Evolutionary conservation across 2,113 vertebrate species (phyloP).

Genomic region (Polypterus bichir): DNA sequence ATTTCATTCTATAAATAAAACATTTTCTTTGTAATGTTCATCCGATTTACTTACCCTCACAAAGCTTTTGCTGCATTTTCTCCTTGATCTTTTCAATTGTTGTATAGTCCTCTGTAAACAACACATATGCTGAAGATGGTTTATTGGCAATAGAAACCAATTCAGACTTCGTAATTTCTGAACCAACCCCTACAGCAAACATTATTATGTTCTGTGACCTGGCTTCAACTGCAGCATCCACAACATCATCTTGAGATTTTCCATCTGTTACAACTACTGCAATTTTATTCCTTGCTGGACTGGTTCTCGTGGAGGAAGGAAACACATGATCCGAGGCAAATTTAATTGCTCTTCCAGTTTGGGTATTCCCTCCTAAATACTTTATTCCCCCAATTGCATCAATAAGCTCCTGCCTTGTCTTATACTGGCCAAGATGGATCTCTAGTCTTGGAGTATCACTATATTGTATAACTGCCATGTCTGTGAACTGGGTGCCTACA

Average conservation of each 20-base stretch:
- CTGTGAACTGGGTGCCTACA: conserved; percentile 47
- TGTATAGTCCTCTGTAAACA: conserved; percentile 56
- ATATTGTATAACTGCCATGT: conserved; percentile 60
- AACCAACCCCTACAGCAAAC: conserved; percentile 59
- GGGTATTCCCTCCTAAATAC: conserved; percentile 64
- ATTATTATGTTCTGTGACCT: conserved; percentile 42
- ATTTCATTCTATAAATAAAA: no score
- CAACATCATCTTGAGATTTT: conserved; percentile 62
- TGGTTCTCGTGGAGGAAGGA: conserved; percentile 34
- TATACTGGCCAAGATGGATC: conserved; percentile 48
- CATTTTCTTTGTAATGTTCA: not conserved
- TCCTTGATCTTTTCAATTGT: conserved; percentile 52
- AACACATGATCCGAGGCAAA: conserved; percentile 59
- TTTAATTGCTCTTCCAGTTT: conserved; percentile 59
- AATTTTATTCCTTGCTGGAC: conserved; percentile 50
- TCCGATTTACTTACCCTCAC: conserved; percentile 43
- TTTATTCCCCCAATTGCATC: conserved; percentile 38
- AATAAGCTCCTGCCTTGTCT: conserved; percentile 39
- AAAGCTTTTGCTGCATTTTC: conserved; percentile 57
- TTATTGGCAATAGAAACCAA: conserved; percentile 55
- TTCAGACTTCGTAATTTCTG: conserved; percentile 54
- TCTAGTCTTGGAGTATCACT: conserved; percentile 58
- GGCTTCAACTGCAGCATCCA: conserved; percentile 47
- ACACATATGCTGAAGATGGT: conserved; percentile 47
- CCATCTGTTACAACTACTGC: conserved; percentile 62